phyloP scores from a whole-genome alignment of 2,888 invertebrate species.

The Neoitamus cyanurus region DNA sequence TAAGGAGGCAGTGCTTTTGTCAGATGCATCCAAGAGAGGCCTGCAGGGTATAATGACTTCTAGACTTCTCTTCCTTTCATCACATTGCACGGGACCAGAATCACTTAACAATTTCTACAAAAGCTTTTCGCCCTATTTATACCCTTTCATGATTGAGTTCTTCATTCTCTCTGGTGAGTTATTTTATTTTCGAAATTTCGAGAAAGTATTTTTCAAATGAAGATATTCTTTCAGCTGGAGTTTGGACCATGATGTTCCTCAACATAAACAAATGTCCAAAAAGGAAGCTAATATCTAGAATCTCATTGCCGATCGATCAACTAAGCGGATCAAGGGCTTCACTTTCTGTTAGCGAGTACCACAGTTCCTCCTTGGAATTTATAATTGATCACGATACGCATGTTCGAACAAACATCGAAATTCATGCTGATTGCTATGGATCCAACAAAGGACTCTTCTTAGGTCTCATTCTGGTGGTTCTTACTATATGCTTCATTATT shows the following conservation, averaged over 20 bases:
- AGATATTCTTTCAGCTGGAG: constrained; percentile 70
- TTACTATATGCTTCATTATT: constrained; percentile 71
- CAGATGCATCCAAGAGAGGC: not conserved
- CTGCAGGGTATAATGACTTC: not conserved
- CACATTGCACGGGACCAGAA: constrained; percentile 67
- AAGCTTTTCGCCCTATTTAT: constrained; percentile 79
- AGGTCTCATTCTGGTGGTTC: constrained; percentile 69
- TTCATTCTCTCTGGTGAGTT: constrained; percentile 77
- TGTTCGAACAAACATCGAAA: constrained; percentile 71
- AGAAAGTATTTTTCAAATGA: not conserved
- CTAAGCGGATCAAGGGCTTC: not conserved
- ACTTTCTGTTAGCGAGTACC: not conserved
- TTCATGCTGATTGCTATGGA: constrained; percentile 80
- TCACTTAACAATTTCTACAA: constrained; percentile 69
- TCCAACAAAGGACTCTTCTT: constrained; percentile 79
- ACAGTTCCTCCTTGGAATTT: constrained; percentile 49
- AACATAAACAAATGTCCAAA: constrained; percentile 74
- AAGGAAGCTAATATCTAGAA: not conserved
- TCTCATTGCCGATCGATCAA: not conserved
- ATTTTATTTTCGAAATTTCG: not conserved
- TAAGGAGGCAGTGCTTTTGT: constrained; percentile 68
- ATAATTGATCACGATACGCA: constrained; percentile 67
- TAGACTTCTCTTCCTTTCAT: constrained; percentile 53
- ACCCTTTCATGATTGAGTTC: constrained; percentile 84
- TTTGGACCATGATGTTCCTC: constrained; percentile 80